Percentiles rank a stretch among this genome's conserved stretches.
These are phyloP conservation scores for Neogale vison DNA, from an alignment of 2,113 vertebrate genomes.

Conservation along the genomic window DNA sequence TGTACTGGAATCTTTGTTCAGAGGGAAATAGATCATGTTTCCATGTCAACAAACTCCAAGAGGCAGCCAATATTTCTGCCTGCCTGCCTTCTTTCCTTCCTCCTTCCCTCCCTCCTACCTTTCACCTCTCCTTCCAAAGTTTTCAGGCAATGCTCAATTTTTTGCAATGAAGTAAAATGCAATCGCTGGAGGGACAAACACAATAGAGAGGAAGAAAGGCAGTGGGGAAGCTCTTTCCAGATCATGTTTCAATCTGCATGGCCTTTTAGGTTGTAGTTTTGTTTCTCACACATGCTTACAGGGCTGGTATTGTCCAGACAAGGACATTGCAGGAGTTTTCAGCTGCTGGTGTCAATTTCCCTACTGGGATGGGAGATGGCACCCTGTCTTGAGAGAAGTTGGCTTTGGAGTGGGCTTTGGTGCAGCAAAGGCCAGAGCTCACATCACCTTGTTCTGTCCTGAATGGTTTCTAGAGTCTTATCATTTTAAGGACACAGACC, in stretches of 20 bases:
- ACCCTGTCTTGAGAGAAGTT: neutral
- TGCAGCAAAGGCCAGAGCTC: neutral
- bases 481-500: neutral
- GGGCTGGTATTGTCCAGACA: neutral
- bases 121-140: neutral
- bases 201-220: neutral
- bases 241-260: neutral
- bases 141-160: neutral
- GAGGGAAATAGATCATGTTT: constrained; percentile 66
- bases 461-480: neutral
- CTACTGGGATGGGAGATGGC: neutral
- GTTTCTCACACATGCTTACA: neutral
- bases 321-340: neutral
- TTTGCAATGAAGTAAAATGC: neutral
- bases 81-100: neutral
- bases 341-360: neutral
- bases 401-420: neutral
- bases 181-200: neutral
- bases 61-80: neutral
- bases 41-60: constrained; percentile 70
- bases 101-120: neutral
- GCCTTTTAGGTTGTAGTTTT: neutral
- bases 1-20: constrained; percentile 46
- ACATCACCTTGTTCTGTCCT: neutral
- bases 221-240: neutral